A percentile compares a stretch with the other conserved stretches of the same genome.
Evolutionary conservation across 35 echinoderm and acorn worm species (phyloP).

Genomic region (Holothuria glaberrima): DNA sequence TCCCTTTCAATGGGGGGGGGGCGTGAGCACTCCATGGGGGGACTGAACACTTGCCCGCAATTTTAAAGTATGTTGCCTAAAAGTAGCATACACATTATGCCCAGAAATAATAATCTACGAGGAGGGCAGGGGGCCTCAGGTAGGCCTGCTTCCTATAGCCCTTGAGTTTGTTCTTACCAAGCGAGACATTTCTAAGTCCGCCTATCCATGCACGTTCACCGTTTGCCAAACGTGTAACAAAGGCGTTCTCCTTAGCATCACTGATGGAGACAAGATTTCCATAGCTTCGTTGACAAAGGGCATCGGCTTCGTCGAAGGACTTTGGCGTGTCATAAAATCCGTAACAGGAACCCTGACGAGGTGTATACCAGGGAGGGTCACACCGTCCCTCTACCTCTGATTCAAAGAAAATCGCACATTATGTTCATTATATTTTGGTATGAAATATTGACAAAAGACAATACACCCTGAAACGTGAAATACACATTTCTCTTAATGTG

Average conservation of each 20-base stretch:
- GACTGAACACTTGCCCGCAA: too few species aligned
- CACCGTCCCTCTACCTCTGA: neutral
- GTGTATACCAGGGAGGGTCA: constrained; percentile 43
- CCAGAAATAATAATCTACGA: too few species aligned
- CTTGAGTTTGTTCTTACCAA: constrained; percentile 46
- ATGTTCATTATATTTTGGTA: too few species aligned
- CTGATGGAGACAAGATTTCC: constrained; percentile 50
- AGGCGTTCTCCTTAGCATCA: constrained; percentile 43
- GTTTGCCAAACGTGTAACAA: constrained; percentile 26
- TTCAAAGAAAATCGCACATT: neutral
- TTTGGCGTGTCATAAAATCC: constrained; percentile 21
- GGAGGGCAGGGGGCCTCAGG: too few species aligned
- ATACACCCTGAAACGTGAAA: too few species aligned
- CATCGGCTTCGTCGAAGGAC: constrained; percentile 30
- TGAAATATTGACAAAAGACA: too few species aligned
- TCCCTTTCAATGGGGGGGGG: too few species aligned
- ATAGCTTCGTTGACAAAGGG: neutral
- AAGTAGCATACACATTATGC: too few species aligned
- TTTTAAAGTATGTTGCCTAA: too few species aligned
- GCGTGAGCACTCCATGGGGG: too few species aligned
- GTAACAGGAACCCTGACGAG: constrained; percentile 22
- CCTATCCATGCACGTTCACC: constrained; percentile 38
- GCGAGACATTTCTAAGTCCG: constrained; percentile 1
- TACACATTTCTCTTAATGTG: too few species aligned
- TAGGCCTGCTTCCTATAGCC: too few species aligned